Evolutionary conservation across 2,888 invertebrate genomes (phyloP), one percentile per base, ranked within the genome.

Genomic region (Nomada goodeniana): DNA sequence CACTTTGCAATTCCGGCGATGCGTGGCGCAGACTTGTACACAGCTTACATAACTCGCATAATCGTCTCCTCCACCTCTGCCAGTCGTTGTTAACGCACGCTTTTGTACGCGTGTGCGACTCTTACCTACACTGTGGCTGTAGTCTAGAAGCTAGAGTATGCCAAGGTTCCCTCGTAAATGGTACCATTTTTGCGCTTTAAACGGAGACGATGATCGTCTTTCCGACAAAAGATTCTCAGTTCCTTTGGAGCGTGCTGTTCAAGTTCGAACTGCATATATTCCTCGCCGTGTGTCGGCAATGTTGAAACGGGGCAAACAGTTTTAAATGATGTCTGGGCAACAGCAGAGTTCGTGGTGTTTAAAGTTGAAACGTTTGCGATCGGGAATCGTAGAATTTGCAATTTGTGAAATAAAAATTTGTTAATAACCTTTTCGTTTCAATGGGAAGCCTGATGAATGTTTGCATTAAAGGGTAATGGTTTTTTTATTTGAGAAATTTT

Each of bases 71-170:
- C 18, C 18, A 63, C 76, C 72, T 67, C 74, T 76, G 82, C 83
- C 70, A 76, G 59, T 23, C 26, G 36, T 72, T 55, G 70, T 76
- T 67, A 53, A 61, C 61, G 75, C 73, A 60, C 76, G 68, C 57
- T 20, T 59, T 20, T 69, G 61, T 61, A 59, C 47, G 79, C 59
- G 70, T 61, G 71, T 74, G 72, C 29, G 72, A 57, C 81, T 74
- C 75, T 84, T 83, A 86, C 83, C 85, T 83, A 85, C 79, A 82
- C 77, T 70, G 53, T 55, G 72, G 64, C 55, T 85, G 79, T 80
- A 86, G 85, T 80, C 86, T 87, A 87, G 86, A 89, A 82, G 85
- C 82, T 71, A 76, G 82, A 88, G 88, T 90, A 76, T 89, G 90
- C 88, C 90, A 90, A 90, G 90, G 90, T 89, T 88, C 84, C 68